Conservation (phyloP, 2,888 invertebrate genomes). For the Chloromyia formosa region DNA sequence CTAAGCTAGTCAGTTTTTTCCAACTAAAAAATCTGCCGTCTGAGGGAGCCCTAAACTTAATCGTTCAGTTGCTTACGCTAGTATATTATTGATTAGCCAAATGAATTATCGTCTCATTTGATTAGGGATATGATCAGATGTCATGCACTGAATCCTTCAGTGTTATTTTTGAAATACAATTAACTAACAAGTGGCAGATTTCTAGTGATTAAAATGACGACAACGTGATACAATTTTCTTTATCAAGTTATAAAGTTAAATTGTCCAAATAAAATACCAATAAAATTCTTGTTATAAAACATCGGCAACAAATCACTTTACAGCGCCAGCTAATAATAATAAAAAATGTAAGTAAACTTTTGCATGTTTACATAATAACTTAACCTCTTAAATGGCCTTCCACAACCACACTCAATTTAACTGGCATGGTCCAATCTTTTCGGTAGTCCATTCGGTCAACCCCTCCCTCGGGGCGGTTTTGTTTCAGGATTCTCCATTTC, state of each 20-base stretch:
- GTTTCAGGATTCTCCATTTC: not conserved
- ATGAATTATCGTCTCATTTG: too few species aligned
- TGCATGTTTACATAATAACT: conserved; percentile 33
- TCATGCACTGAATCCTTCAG: too few species aligned
- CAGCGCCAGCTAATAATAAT: conserved; percentile 35
- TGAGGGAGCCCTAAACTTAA: too few species aligned
- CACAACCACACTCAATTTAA: not conserved
- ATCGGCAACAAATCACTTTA: conserved; percentile 34
- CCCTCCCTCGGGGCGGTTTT: not conserved
- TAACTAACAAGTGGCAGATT: too few species aligned
- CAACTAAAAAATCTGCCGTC: too few species aligned
- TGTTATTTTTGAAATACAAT: too few species aligned
- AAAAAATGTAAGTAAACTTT: conserved; percentile 36
- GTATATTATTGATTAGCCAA: too few species aligned
- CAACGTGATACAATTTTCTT: not conserved
- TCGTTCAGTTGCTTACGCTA: too few species aligned
- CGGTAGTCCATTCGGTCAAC: not conserved
- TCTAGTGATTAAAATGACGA: too few species aligned
- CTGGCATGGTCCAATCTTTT: conserved; percentile 13
- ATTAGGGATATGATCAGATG: too few species aligned
- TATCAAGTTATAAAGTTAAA: conserved; percentile 31
- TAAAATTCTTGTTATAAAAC: conserved; percentile 29
- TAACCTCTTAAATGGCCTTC: conserved; percentile 31
- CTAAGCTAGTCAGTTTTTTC: too few species aligned
- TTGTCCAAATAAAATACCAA: conserved; percentile 28